Base-by-base conservation (phyloP, 2,113 vertebrate species). In the Dipodomys spectabilis region DNA sequence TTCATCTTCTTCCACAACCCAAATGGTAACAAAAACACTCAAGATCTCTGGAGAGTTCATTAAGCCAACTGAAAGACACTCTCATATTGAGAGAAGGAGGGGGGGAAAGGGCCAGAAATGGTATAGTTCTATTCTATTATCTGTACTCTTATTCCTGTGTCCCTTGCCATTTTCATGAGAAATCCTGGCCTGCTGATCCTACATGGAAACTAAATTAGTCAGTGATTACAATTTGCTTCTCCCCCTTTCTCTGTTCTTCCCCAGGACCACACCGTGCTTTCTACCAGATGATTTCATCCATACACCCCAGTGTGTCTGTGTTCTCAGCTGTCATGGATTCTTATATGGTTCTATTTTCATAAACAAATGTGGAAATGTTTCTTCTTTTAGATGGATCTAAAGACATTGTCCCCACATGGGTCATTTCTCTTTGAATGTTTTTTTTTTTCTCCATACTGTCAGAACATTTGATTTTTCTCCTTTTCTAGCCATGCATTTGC, bases 181-280 rank as follows among this genome's bases (percentile, higher is more conserved):
- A 92, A 25, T 0, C 2, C 4, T 28, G 62, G 27, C 44, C 2
- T 83, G 2, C 6, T 78, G 18, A 30, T 2, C 4, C 2, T 9
- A 5, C 7, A 2, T 6, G n/a, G 10, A 7, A 1, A 62, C 22
- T 69, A 64, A 65, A 35, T 39, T 16, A 88, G 57, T 28, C 19
- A 79, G 2, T 65, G 32, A 4, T 30, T 91, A 19, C 57, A 75
- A 67, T 72, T 15, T 53, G 22, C 5, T 23, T 84, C 30, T 72
- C 27, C 71, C 11, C 12, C n/a, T 89, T 68, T n/a, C 68, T 93
- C 13, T 45, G 11, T 7, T 82, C 23, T 68, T 44, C 12, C 6
- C 28, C 2, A 25, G 64, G 3, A 80, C 44, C 28, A 5, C 1
- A n/a, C 7, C 9, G 3, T 30, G 7, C 28, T 90, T 88, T 83